Percentiles rank a stretch among this genome's conserved stretches.
phyloP scores from a whole-genome alignment of 2,888 invertebrate genomes.

The Pterobdella sp. region DNA sequence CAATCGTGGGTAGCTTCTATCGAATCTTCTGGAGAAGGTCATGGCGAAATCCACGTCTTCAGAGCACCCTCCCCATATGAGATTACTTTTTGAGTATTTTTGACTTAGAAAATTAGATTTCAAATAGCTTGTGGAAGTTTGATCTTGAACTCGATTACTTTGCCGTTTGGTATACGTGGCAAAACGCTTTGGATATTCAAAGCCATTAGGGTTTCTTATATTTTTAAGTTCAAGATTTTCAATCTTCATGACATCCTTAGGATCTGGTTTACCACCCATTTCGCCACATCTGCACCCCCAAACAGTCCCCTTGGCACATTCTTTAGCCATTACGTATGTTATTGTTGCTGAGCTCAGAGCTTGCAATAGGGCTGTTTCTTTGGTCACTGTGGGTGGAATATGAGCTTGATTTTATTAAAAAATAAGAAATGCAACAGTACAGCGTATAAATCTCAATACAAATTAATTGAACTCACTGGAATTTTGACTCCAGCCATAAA shows the following conservation, averaged over 20 bases:
- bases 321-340: conserved; percentile 9
- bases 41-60: not conserved
- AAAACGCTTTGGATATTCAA: too few relatives aligned
- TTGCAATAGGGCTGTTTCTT: conserved; percentile 13
- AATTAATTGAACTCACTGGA: not conserved
- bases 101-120: too few relatives aligned
- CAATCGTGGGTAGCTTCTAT: not conserved
- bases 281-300: not conserved
- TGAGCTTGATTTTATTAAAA: not conserved
- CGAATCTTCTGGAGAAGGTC: conserved; percentile 1
- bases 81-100: too few relatives aligned
- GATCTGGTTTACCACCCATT: not conserved
- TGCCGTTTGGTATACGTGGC: too few relatives aligned
- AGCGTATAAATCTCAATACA: too few relatives aligned
- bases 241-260: not conserved
- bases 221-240: too few relatives aligned
- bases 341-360: conserved; percentile 5
- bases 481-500: conserved; percentile 4
- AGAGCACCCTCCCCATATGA: conserved; percentile 7
- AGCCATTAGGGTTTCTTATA: too few relatives aligned
- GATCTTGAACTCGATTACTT: not conserved
- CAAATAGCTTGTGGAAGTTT: too few relatives aligned
- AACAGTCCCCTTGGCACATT: not conserved
- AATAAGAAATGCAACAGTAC: too few relatives aligned
- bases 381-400: conserved; percentile 2